Percentiles rank a stretch among this genome's conserved stretches.
These are phyloP conservation scores for Temnothorax longispinosus DNA, from an alignment of 1,140 invertebrate genomes.

Conservation along the genomic window DNA sequence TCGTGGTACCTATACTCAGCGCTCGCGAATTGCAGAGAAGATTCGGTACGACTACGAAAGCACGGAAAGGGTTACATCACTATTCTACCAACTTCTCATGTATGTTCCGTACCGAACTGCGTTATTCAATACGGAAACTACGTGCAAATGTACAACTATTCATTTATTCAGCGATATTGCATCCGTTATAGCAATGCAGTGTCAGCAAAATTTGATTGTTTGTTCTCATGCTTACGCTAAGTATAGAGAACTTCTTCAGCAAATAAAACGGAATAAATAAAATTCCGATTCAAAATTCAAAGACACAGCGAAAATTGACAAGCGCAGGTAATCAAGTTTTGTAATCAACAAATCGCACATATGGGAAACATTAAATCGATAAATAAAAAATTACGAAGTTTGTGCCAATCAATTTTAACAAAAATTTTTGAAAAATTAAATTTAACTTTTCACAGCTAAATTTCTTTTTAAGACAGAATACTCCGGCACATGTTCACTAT, in stretches of 20 bases:
- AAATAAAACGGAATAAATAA: neutral
- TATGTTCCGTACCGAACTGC: neutral
- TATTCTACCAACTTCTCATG: neutral
- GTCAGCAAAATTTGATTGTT: neutral
- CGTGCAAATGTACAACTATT: neutral
- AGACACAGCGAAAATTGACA: constrained; percentile 4
- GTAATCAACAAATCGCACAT: neutral
- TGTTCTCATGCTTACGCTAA: neutral
- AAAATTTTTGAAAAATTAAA: neutral
- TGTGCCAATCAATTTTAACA: neutral
- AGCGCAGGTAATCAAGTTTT: neutral
- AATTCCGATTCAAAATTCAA: neutral
- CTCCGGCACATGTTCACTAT: neutral
- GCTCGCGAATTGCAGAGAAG: neutral
- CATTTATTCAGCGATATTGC: constrained; percentile 2
- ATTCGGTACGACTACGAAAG: neutral
- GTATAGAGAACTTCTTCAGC: neutral
- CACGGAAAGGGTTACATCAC: neutral
- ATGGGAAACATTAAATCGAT: neutral
- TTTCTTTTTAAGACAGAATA: neutral
- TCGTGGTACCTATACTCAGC: neutral
- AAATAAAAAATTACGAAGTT: neutral
- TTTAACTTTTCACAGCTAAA: neutral
- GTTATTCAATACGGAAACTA: neutral
- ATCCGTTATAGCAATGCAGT: neutral